phyloP scores from a whole-genome alignment of 1,140 invertebrate genomes.

The Ylistrum balloti region DNA sequence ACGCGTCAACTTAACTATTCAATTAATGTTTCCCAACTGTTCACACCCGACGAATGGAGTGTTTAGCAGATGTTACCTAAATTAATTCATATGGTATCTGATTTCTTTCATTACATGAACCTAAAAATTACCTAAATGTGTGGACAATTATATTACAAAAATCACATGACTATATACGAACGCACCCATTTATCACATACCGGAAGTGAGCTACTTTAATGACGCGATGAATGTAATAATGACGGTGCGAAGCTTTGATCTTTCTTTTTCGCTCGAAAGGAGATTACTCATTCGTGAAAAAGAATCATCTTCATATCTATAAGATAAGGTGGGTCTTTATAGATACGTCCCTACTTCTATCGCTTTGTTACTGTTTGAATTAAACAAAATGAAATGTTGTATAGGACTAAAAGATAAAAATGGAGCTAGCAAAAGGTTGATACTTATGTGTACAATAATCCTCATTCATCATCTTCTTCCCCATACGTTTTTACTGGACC shows the following conservation, averaged over 20 bases:
- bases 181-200: slow-evolving; percentile 32
- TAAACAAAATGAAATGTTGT: slow-evolving; percentile 23
- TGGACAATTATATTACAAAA: slow-evolving; percentile 26
- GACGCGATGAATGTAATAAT: slow-evolving; percentile 33
- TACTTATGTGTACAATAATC: not conserved
- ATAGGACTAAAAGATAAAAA: not conserved
- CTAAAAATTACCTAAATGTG: slow-evolving; percentile 32
- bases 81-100: slow-evolving; percentile 39
- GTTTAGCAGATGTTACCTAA: not conserved
- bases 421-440: not conserved
- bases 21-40: not conserved
- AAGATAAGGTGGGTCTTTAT: slow-evolving; percentile 5
- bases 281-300: slow-evolving; percentile 35
- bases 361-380: not conserved
- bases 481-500: not conserved
- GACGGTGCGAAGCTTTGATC: not conserved
- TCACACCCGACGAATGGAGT: not conserved
- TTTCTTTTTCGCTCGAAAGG: slow-evolving; percentile 33
- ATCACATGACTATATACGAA: slow-evolving; percentile 20
- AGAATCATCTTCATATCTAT: slow-evolving; percentile 40
- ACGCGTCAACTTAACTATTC: not conserved
- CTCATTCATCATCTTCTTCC: not conserved
- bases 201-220: slow-evolving; percentile 17
- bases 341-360: not conserved
- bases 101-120: slow-evolving; percentile 21